Percentiles rank a stretch among this genome's conserved stretches.
phyloP scores from a whole-genome alignment of 1,140 invertebrate genomes.

The Agrilus planipennis region DNA sequence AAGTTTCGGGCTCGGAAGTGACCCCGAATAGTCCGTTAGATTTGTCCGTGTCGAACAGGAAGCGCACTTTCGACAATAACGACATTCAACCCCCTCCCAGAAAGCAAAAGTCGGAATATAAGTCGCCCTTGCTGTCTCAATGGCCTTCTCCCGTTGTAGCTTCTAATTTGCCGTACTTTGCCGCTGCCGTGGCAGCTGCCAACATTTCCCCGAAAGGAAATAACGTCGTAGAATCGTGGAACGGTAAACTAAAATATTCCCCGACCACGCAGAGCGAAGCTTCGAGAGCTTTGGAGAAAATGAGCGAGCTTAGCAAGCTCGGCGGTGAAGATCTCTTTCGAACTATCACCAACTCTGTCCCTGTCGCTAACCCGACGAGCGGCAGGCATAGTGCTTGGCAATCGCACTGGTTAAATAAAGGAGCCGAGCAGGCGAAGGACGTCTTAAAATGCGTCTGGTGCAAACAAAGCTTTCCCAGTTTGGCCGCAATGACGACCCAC shows the following conservation, averaged over 20 bases:
- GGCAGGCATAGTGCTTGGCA: conserved; percentile 81
- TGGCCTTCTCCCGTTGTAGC: conserved; percentile 69
- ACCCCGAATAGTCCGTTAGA: conserved; percentile 65
- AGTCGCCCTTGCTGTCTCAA: conserved; percentile 51
- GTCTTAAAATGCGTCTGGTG: conserved; percentile 94
- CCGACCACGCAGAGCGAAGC: conserved; percentile 59
- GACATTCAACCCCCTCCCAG: conserved; percentile 50
- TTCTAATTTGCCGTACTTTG: conserved; percentile 63
- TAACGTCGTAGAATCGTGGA: conserved; percentile 52
- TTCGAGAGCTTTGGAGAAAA: conserved; percentile 78
- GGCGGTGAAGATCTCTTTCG: conserved; percentile 64
- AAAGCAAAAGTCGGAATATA: conserved; percentile 46
- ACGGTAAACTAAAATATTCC: conserved; percentile 63
- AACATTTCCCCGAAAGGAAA: conserved; percentile 61
- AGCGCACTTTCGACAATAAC: conserved; percentile 52
- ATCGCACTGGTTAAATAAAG: conserved; percentile 88
- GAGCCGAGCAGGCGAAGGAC: conserved; percentile 84
- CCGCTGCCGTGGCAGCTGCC: conserved; percentile 61
- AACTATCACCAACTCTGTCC: conserved; percentile 40
- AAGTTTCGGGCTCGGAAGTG: conserved; percentile 38
- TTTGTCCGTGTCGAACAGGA: conserved; percentile 61
- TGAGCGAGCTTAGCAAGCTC: conserved; percentile 78
- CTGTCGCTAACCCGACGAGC: conserved; percentile 37
- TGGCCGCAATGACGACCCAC: conserved; percentile 82
- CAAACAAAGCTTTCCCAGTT: conserved; percentile 81